These are phyloP conservation scores for Mantis religiosa DNA, from an alignment of 2,888 invertebrate species.

Conservation along the genomic window DNA sequence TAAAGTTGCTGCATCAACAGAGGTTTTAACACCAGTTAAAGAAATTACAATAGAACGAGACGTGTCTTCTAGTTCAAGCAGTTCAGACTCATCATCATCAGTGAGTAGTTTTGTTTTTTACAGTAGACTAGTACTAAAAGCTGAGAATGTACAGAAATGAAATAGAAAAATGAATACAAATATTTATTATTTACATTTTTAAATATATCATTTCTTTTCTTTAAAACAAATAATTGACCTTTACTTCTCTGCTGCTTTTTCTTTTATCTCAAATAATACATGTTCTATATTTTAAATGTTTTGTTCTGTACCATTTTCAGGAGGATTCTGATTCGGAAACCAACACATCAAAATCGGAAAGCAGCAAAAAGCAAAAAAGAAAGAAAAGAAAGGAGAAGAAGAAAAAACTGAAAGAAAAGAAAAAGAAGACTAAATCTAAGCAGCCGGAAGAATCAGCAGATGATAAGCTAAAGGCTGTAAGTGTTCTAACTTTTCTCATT, in stretches of 20 bases:
- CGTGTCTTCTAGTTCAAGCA: slow-evolving; percentile 1
- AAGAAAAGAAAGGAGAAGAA: slow-evolving; percentile 32
- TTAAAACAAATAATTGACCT: no score
- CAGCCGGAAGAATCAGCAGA: slow-evolving; percentile 37
- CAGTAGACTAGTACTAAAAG: no score
- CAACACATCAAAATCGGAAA: slow-evolving; percentile 50
- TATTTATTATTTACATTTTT: no score
- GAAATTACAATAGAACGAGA: not conserved
- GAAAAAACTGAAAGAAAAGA: slow-evolving; percentile 40
- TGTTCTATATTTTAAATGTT: no score
- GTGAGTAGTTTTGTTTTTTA: not conserved
- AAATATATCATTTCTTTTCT: no score
- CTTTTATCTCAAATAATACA: no score
- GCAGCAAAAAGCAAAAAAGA: slow-evolving; percentile 43
- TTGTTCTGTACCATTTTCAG: slow-evolving; percentile 13
- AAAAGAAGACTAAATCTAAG: slow-evolving; percentile 39
- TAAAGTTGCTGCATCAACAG: slow-evolving; percentile 30
- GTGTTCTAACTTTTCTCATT: not conserved
- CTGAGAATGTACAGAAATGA: no score
- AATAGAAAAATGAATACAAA: no score
- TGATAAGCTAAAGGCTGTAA: slow-evolving; percentile 31
- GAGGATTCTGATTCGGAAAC: slow-evolving; percentile 32
- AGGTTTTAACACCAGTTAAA: not conserved
- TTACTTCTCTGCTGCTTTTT: no score
- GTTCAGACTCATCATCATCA: not conserved